A percentile compares a stretch with the other conserved stretches of the same genome.
phyloP scores from a whole-genome alignment of 2,113 vertebrate species.

The Osmerus mordax region DNA sequence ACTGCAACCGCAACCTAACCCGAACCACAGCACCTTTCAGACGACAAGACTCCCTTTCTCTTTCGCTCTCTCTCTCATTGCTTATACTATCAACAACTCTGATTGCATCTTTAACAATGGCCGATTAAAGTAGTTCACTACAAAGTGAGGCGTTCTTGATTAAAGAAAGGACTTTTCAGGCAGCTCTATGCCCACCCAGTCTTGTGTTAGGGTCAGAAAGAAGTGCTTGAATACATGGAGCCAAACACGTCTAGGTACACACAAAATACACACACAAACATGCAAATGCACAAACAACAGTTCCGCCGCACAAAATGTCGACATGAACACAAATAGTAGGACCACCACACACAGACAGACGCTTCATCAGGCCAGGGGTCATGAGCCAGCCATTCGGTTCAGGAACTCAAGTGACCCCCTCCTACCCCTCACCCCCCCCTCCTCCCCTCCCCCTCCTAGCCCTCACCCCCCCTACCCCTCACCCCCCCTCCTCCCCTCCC shows the following conservation, averaged over 20 bases:
- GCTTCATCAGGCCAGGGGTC: conserved; percentile 30
- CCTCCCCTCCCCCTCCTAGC: background rate
- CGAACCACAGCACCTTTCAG: conserved; percentile 71
- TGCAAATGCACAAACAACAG: background rate
- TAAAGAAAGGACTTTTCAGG: conserved; percentile 4
- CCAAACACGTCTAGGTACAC: background rate
- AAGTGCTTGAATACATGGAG: background rate
- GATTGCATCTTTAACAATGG: conserved; percentile 36
- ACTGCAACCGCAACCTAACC: conserved; percentile 74
- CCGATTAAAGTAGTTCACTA: conserved; percentile 22
- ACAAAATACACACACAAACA: background rate
- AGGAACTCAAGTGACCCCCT: conserved; percentile 51
- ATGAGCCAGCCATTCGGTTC: conserved; percentile 24
- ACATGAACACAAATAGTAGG: no score
- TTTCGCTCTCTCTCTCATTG: conserved; percentile 27
- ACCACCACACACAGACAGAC: conserved; percentile 8
- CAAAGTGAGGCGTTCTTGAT: conserved; percentile 24
- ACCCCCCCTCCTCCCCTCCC: background rate
- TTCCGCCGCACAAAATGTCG: no score
- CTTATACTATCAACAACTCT: conserved; percentile 24
- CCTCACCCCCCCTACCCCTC: conserved; percentile 16
- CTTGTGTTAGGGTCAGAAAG: background rate
- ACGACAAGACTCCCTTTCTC: conserved; percentile 72
- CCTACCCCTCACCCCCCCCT: conserved; percentile 21
- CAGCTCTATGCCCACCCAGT: background rate